Evolutionary conservation across 2,888 invertebrate species (phyloP).

Genomic region (Drosophila sordidula): DNA sequence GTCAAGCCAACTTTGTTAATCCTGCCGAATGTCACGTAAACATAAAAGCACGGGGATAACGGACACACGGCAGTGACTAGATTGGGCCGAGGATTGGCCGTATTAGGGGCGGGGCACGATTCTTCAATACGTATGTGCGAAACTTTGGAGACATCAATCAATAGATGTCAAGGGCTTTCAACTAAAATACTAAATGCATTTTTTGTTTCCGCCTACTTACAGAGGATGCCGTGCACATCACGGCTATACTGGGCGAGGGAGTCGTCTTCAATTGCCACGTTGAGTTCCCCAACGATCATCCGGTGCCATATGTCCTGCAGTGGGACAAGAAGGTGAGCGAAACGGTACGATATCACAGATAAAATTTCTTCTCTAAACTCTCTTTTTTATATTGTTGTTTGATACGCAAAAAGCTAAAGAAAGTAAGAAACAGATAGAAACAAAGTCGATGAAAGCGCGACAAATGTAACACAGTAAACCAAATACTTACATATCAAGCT

Average conservation of each 20-base stretch:
- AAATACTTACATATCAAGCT: conserved; percentile 43
- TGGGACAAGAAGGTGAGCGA: conserved; percentile 99
- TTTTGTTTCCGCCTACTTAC: conserved; percentile 41
- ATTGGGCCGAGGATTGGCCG: conserved; percentile 49
- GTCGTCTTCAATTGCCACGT: conserved; percentile 99
- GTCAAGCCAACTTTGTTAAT: conserved; percentile 64
- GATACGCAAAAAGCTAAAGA: conserved; percentile 82
- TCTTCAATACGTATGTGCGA: conserved; percentile 23
- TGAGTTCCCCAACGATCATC: conserved; percentile 97
- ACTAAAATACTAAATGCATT: not conserved
- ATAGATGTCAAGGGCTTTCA: conserved; percentile 33
- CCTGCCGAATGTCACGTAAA: conserved; percentile 74
- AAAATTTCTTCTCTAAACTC: conserved; percentile 86
- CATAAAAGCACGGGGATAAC: conserved; percentile 33
- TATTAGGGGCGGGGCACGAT: conserved; percentile 43
- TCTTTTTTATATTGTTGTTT: conserved; percentile 85
- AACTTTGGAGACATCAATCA: conserved; percentile 55
- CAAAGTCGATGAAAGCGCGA: conserved; percentile 59
- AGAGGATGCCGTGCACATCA: conserved; percentile 97
- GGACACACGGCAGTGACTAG: conserved; percentile 10
- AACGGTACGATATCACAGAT: conserved; percentile 93
- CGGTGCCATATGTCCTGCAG: conserved; percentile 98
- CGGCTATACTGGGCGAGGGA: conserved; percentile 98
- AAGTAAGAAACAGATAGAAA: conserved; percentile 71
- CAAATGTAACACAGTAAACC: conserved; percentile 64